Evolutionary conservation across 2,888 invertebrate species (phyloP), one percentile per base, ranked within the genome.

Genomic region (Dicranocentrus wangi): DNA sequence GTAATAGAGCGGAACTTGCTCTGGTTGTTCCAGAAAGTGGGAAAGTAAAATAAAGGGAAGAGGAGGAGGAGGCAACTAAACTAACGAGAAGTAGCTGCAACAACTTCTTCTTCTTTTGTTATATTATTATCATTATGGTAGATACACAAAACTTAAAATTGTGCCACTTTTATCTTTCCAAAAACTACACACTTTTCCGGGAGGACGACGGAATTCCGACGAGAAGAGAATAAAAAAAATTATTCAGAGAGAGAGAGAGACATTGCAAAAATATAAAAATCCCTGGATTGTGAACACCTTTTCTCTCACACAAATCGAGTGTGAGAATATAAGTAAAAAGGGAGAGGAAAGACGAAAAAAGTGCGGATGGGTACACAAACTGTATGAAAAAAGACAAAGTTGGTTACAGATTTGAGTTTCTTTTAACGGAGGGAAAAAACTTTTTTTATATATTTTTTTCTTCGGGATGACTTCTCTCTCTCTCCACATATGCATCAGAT

Each of bases 111-210:
- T 55, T 55, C 27, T 66, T 68, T 77, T 21, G 43, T 58, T 68
- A 69, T 60, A 70, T 77, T 70, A 70, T 77, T 61, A 70, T 63
- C 58, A 70, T 70, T 51, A 53, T 47, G 63, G 68, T 61, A 60
- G 8, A 55, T 27, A 28, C 17, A 17, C 28, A 55, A 8, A 55
- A 17, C 28, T 66, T n/a, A 60, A 39, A n/a, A 42, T 53, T 79
- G 63, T 23, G 55, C 47, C 51, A 47, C 79, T 79, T 68, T 71
- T 66, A 72, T 53, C 75, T 25, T 32, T 43, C 66, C 43, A 42
- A 32, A 10, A n/a, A n/a, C n/a, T n/a, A n/a, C n/a, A 32, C 3
- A 21, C 61, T 25, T 39, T 66, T 66, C 47, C 17, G 39, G 58
- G 1, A 13, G 51, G n/a, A 51, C 7, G 51, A 17, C 7, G 51